phyloP scores from a whole-genome alignment of 2,113 vertebrate genomes.

The Varanus komodoensis region DNA sequence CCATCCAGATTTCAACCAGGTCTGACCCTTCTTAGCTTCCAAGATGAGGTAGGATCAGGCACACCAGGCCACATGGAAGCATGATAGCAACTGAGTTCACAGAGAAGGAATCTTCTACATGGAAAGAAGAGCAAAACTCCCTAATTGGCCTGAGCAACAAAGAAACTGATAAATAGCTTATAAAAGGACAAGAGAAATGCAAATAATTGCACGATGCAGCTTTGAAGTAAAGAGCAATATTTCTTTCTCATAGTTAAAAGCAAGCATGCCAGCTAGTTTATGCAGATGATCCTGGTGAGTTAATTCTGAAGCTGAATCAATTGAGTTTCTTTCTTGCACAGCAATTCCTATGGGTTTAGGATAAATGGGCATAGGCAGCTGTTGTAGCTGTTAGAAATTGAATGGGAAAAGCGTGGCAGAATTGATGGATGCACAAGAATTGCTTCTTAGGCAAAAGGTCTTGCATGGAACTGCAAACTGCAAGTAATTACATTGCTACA shows the following conservation, averaged over 20 bases:
- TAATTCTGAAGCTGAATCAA: slow-evolving; percentile 53
- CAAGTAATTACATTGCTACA: slow-evolving; percentile 15
- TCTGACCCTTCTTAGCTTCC: too few species aligned
- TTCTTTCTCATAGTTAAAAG: slow-evolving; percentile 54
- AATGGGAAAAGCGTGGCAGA: slow-evolving; percentile 11
- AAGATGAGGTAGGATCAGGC: too few species aligned
- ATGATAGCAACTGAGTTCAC: background rate
- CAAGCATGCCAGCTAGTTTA: slow-evolving; percentile 47
- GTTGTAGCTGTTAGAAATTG: slow-evolving; percentile 8
- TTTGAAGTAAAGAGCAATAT: slow-evolving; percentile 53
- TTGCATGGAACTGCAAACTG: slow-evolving; percentile 11
- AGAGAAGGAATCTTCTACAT: slow-evolving; percentile 19
- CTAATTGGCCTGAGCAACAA: slow-evolving; percentile 58
- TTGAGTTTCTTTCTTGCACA: background rate
- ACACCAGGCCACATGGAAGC: too few species aligned
- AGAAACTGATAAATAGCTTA: slow-evolving; percentile 61
- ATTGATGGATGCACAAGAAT: slow-evolving; percentile 18
- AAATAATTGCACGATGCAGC: slow-evolving; percentile 45
- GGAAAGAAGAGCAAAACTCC: slow-evolving; percentile 3
- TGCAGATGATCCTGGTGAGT: slow-evolving; percentile 44
- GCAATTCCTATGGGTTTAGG: slow-evolving; percentile 40
- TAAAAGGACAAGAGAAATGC: slow-evolving; percentile 46
- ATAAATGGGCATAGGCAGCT: slow-evolving; percentile 31
- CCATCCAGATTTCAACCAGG: too few species aligned
- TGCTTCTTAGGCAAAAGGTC: slow-evolving; percentile 44